These are phyloP conservation scores for Yoshiicerus persimilis DNA, from an alignment of 1,140 invertebrate genomes.

Conservation along the genomic window DNA sequence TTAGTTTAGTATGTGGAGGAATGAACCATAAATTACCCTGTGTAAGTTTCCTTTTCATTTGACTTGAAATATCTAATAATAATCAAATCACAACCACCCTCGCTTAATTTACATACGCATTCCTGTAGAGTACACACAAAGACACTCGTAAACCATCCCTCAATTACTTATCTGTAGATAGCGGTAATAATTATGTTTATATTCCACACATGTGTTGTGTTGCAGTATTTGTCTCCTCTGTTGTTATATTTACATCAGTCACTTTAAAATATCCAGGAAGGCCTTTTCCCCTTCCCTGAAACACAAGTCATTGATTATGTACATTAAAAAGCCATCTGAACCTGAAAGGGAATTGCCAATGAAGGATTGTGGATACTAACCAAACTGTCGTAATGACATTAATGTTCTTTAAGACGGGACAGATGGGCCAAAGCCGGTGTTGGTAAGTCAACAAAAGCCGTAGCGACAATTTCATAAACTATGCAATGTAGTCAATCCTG, in stretches of 20 bases:
- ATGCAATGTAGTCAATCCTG: neutral
- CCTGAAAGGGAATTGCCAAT: neutral
- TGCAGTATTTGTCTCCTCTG: neutral
- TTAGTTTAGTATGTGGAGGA: neutral
- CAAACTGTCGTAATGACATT: neutral
- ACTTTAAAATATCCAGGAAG: neutral
- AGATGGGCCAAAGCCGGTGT: neutral
- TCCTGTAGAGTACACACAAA: neutral
- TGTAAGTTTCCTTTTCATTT: neutral
- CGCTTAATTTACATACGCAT: neutral
- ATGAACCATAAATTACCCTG: neutral
- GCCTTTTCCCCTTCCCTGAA: neutral
- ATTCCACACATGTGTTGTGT: neutral
- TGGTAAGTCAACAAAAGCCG: neutral
- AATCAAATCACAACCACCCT: neutral
- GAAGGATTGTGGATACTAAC: neutral
- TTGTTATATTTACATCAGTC: neutral
- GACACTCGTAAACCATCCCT: neutral
- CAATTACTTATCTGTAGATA: neutral
- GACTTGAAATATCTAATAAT: neutral
- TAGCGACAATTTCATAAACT: neutral
- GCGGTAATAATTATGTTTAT: neutral
- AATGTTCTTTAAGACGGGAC: neutral
- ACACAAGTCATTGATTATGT: neutral
- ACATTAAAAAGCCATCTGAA: neutral